Conservation (phyloP, 2,797 vertebrate genomes). For the Borostomias antarcticus region DNA sequence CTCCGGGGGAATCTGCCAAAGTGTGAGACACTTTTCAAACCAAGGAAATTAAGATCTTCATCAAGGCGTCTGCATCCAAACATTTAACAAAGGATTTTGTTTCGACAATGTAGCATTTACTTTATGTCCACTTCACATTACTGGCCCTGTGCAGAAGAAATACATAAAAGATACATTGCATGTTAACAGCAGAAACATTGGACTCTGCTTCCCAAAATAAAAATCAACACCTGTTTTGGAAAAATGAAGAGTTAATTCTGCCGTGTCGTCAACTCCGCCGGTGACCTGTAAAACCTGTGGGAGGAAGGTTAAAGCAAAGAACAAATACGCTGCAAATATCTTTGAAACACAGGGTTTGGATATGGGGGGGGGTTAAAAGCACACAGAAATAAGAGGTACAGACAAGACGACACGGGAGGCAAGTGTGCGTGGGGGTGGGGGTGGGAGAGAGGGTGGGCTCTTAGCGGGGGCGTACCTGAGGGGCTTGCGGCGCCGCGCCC, state of each 20-base stretch:
- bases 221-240: constrained; percentile 77
- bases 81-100: constrained; percentile 99
- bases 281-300: constrained; percentile 81
- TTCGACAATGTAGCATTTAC: constrained; percentile 99
- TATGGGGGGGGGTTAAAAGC: not conserved
- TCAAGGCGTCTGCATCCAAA: constrained; percentile 99
- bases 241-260: constrained; percentile 64
- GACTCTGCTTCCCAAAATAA: constrained; percentile 84
- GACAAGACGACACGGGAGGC: not conserved
- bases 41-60: constrained; percentile 99
- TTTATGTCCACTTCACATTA: constrained; percentile 99
- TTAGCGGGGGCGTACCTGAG: constrained; percentile 75
- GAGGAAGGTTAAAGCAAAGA: constrained; percentile 54
- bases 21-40: constrained; percentile 93
- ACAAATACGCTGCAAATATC: not conserved
- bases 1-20: constrained; percentile 88
- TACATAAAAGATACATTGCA: constrained; percentile 99
- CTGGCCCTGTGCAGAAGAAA: constrained; percentile 99
- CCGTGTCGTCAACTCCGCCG: constrained; percentile 73
- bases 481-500: constrained; percentile 92
- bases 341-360: not conserved
- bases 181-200: constrained; percentile 95
- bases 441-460: constrained; percentile 62
- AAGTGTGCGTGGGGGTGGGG: constrained; percentile 57
- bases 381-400: not conserved